phyloP scores from a whole-genome alignment of 2,113 vertebrate genomes.

The Helogale parvula region DNA sequence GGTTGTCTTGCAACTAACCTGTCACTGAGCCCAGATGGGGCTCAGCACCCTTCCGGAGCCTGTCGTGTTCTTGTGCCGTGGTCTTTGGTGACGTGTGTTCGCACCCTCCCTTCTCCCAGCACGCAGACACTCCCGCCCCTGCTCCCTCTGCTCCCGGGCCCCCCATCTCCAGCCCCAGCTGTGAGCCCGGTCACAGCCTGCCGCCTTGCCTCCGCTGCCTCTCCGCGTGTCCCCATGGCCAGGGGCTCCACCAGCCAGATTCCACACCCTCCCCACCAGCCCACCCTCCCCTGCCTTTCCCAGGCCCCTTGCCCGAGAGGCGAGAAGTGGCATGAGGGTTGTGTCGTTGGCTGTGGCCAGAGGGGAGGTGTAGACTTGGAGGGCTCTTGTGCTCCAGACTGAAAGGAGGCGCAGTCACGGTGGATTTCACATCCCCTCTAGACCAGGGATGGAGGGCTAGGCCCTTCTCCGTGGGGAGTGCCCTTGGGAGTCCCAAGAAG shows the following conservation, averaged over 20 bases:
- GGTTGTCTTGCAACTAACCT: constrained; percentile 14
- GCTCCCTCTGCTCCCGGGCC: not conserved
- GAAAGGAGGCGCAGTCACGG: not conserved
- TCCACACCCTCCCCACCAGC: not conserved
- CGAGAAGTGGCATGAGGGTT: not conserved
- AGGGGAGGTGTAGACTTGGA: not conserved
- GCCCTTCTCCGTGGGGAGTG: not conserved
- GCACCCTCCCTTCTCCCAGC: not conserved
- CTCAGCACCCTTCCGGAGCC: not conserved
- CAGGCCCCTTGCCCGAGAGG: not conserved
- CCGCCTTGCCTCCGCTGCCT: not conserved
- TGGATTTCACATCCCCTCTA: not conserved
- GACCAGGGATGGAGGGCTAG: not conserved
- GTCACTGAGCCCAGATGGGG: not conserved
- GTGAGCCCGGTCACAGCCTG: not conserved
- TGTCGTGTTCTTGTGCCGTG: not conserved
- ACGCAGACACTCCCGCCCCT: not conserved
- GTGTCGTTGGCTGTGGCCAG: not conserved
- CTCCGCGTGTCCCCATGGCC: not conserved
- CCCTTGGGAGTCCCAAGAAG: not conserved
- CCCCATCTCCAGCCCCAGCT: not conserved
- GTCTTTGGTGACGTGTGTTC: not conserved
- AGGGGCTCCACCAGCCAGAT: not conserved
- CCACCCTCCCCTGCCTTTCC: not conserved
- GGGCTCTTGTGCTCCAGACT: not conserved